Evolutionary conservation across 2,797 vertebrate species (phyloP).

Genomic region (Ctenosaura bakeri): DNA sequence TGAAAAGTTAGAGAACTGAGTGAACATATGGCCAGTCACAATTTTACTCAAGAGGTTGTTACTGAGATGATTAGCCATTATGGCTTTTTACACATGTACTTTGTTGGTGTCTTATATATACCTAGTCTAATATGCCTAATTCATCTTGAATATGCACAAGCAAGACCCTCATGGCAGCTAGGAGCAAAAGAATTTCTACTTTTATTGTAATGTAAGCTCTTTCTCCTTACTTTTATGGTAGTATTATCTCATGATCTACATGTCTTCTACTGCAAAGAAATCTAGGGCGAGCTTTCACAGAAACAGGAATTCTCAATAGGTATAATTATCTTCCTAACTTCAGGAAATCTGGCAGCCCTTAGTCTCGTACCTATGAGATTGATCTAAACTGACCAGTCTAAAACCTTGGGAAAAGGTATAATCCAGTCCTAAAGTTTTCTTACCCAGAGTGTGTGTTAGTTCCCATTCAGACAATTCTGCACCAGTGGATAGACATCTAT

Average conservation of each 20-base stretch:
- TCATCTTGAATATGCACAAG: not conserved
- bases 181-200: not conserved
- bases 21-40: conserved; percentile 38
- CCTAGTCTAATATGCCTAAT: not conserved
- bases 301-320: not conserved
- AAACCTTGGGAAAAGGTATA: too few species aligned
- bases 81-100: not conserved
- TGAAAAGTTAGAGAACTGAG: conserved; percentile 40
- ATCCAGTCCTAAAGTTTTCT: not conserved
- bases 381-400: too few species aligned
- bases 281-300: not conserved
- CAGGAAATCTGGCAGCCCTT: too few species aligned
- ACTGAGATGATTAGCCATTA: not conserved
- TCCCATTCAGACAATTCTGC: too few species aligned
- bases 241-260: not conserved
- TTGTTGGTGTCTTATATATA: not conserved
- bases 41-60: conserved; percentile 7
- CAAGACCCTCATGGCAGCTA: not conserved
- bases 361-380: too few species aligned
- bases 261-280: not conserved
- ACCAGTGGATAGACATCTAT: too few species aligned
- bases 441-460: too few species aligned
- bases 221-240: not conserved
- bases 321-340: not conserved
- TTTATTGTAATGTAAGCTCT: not conserved